Percentiles rank a stretch among this genome's conserved stretches.
phyloP scores from a whole-genome alignment of 2,113 vertebrate species.

The Porphyrio hochstetteri region DNA sequence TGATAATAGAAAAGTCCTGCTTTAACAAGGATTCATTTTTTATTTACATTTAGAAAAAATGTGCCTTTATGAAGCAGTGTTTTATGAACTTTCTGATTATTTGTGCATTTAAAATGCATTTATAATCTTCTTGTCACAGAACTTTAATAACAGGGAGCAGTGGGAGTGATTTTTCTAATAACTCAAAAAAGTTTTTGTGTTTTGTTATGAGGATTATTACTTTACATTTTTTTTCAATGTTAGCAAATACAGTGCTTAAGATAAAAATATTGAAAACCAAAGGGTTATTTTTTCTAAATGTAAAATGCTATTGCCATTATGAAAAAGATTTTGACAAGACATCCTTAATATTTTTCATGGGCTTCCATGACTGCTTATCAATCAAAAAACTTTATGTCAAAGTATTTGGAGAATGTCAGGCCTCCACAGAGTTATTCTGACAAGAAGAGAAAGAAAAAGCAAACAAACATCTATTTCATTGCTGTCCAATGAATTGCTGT shows the following conservation, averaged over 20 bases:
- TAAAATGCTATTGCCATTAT: not conserved
- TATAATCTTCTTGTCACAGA: not conserved
- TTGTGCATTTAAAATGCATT: not conserved
- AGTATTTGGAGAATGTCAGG: slow-evolving; percentile 18
- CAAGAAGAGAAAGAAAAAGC: not conserved
- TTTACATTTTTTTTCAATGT: not conserved
- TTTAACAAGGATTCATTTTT: not conserved
- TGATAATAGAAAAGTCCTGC: not conserved
- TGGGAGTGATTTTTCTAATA: not conserved
- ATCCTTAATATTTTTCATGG: not conserved
- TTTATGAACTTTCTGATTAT: not conserved
- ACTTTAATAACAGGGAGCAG: not conserved
- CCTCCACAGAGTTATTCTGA: not conserved
- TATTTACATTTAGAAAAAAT: not conserved
- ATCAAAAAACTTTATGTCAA: slow-evolving; percentile 20
- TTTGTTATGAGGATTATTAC: not conserved
- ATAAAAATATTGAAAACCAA: not conserved
- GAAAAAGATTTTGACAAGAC: not conserved
- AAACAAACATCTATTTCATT: not conserved
- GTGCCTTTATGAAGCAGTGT: accelerated
- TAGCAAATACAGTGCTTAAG: not conserved
- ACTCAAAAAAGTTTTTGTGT: not conserved
- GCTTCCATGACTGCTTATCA: not conserved
- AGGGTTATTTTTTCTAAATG: not conserved
- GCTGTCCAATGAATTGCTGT: not conserved